Evolutionary conservation across 2,113 vertebrate species (phyloP).

Genomic region (Sardina pilchardus): DNA sequence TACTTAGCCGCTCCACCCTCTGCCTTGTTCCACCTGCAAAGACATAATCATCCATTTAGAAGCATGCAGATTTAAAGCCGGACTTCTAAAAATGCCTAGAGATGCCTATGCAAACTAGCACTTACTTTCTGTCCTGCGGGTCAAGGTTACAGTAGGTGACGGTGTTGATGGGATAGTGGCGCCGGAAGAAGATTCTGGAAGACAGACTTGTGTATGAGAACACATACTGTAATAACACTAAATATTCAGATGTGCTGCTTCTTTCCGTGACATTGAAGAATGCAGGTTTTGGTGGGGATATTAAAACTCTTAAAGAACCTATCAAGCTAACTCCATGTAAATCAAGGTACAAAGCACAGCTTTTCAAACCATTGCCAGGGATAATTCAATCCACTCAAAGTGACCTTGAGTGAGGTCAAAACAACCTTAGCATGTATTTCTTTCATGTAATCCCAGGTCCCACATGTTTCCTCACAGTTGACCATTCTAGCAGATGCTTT

Average conservation of each 20-base stretch:
- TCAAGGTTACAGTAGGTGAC: conserved; percentile 92
- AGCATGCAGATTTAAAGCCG: background rate
- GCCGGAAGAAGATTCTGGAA: conserved; percentile 89
- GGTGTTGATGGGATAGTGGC: conserved; percentile 91
- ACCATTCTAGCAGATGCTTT: conserved; percentile 2
- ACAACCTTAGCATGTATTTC: background rate
- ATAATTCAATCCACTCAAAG: background rate
- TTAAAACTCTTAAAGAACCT: background rate
- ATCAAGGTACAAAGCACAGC: background rate
- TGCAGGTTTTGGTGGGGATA: background rate
- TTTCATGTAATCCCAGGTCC: background rate
- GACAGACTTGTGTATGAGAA: conserved; percentile 17
- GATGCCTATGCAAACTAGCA: conserved; percentile 40
- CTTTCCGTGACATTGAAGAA: no score
- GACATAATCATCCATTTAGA: background rate
- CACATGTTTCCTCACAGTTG: background rate
- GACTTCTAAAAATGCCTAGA: background rate
- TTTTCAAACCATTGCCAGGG: background rate
- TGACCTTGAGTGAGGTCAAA: background rate
- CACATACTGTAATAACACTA: background rate
- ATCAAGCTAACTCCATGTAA: background rate
- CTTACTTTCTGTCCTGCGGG: conserved; percentile 94
- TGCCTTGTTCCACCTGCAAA: conserved; percentile 78
- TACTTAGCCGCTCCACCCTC: conserved; percentile 78
- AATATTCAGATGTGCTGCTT: background rate